These are phyloP conservation scores for Hirtodrosophila histrioides DNA, from an alignment of 2,888 invertebrate species.

Conservation along the genomic window DNA sequence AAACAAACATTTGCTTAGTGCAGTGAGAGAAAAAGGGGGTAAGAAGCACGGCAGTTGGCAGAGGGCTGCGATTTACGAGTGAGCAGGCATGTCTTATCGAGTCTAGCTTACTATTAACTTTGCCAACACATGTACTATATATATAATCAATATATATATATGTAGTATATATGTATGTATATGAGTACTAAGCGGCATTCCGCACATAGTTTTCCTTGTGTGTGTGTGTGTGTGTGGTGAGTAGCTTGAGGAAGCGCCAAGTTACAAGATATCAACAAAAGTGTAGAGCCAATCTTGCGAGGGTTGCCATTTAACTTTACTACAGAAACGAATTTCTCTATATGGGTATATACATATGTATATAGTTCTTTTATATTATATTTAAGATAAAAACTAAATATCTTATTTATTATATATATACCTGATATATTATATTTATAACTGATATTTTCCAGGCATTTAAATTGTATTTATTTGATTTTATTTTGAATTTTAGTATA, in stretches of 20 bases:
- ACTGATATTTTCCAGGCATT: too few species aligned
- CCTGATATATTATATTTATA: too few species aligned
- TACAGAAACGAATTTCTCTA: too few species aligned
- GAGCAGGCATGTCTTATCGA: conserved; percentile 68
- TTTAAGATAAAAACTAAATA: too few species aligned
- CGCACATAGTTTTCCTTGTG: conserved; percentile 49
- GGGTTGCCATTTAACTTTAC: conserved; percentile 1
- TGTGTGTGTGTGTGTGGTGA: conserved; percentile 11
- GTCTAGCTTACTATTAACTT: conserved; percentile 68
- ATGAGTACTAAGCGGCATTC: conserved; percentile 55
- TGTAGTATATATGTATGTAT: conserved; percentile 3
- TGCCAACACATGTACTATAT: conserved; percentile 19
- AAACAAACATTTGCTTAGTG: conserved; percentile 33
- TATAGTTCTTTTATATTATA: too few species aligned
- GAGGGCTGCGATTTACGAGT: conserved; percentile 27
- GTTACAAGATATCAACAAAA: conserved; percentile 68
- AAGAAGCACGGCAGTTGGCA: not conserved
- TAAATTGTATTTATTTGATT: too few species aligned
- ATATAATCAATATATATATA: too few species aligned
- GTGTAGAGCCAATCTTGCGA: conserved; percentile 30
- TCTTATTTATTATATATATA: too few species aligned
- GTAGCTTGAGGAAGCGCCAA: conserved; percentile 55
- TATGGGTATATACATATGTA: too few species aligned
- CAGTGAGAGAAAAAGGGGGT: conserved; percentile 5
- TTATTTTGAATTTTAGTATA: too few species aligned